phyloP scores from a whole-genome alignment of 2,113 vertebrate genomes.

The Elanus axillaris region DNA sequence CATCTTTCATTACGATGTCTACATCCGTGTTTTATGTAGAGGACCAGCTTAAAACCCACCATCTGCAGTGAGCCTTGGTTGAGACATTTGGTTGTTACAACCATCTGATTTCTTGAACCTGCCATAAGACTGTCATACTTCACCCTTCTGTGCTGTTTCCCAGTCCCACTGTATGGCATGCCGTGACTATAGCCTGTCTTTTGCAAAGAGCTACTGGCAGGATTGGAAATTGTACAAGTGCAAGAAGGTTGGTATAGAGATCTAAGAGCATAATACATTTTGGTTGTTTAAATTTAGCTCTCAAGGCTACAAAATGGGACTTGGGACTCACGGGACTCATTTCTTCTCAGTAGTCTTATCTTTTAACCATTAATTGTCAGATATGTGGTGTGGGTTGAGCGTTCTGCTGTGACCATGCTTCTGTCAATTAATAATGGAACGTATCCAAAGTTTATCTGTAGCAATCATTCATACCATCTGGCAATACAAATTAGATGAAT shows the following conservation, averaged over 20 bases:
- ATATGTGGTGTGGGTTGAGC: not conserved
- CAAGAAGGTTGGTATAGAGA: not conserved
- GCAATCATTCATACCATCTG: conserved; percentile 71
- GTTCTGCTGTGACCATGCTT: conserved; percentile 48
- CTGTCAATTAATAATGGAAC: conserved; percentile 70
- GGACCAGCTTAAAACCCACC: not conserved
- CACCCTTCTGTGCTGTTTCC: not conserved
- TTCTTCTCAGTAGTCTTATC: conserved; percentile 47
- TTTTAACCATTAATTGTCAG: conserved; percentile 63
- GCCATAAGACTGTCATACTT: not conserved
- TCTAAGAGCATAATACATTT: conserved; percentile 35
- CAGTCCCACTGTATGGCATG: not conserved
- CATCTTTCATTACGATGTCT: not conserved
- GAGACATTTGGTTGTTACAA: not conserved
- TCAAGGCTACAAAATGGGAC: conserved; percentile 33
- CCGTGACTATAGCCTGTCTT: not conserved
- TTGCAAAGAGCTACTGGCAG: not conserved
- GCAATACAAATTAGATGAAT: conserved; percentile 68
- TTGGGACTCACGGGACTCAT: conserved; percentile 5
- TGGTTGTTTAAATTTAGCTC: conserved; percentile 46
- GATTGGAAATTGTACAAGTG: not conserved
- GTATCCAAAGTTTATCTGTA: conserved; percentile 68
- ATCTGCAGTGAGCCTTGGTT: not conserved
- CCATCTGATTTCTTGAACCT: conserved; percentile 22
- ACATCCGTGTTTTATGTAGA: not conserved